Base-by-base conservation (phyloP, 2,797 vertebrate genomes). In the Caiman crocodilus region DNA sequence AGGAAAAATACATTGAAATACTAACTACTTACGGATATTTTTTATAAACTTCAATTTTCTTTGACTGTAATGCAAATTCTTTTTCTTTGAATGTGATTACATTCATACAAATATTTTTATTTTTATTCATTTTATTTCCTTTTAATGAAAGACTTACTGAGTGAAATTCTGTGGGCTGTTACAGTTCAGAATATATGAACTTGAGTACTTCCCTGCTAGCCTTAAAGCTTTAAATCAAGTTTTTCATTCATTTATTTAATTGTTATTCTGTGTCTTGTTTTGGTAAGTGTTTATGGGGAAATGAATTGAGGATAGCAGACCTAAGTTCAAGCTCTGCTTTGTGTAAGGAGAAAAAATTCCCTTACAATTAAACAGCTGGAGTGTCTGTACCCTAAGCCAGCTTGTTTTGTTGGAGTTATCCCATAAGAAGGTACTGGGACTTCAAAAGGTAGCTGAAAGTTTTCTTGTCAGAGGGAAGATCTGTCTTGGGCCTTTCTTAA, bases 1-100 rank as follows among this genome's bases (percentile, higher is more conserved):
- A 94, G 76, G 90, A 91, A 87, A 94, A 90, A n/a, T 94, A 59
- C 96, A 56, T 86, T 10, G 64, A 94, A 85, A 78, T 96, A 77
- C 79, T 91, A 88, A 93, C 63, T 85, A 84, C n/a, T 67, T 74
- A 42, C 32, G 93, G 77, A 82, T 90, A 15, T 86, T 88, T 77
- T 73, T 73, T 42, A 35, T 23, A 6, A 50, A 90, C 25, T 65
- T 95, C 82, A 35, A 61, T 81, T 35, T 25, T 87, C 30, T 85
- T 90, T 90, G 88, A 82, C 56, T 80, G 50, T 63, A 84, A 25
- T 58, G 65, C 65, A 95, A 20, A 86, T 58, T 63, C 11, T 75
- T 64, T 82, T 9, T 28, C 67, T 88, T 85, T 78, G 13, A 63
- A 76, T 86, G n/a, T 84, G 80, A 75, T 87, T 79, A 6, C 55